Evolutionary conservation across 2,113 vertebrate genomes (phyloP).

Genomic region (Pimephales promelas): DNA sequence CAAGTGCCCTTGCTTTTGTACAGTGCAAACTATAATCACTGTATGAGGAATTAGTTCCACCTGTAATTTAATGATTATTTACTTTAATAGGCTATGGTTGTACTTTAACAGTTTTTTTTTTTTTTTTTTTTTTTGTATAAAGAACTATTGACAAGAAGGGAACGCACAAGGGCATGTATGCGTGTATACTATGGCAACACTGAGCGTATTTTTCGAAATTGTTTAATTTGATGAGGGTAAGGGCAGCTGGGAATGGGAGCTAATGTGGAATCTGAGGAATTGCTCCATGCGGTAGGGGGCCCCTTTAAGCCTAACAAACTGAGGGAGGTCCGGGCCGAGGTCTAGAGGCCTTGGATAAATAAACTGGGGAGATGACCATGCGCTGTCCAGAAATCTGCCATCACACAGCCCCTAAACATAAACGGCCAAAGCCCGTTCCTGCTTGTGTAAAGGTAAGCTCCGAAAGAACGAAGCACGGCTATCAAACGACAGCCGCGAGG

Average conservation of each 20-base stretch:
- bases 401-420: conserved; percentile 74
- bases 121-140: neutral
- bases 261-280: conserved; percentile 83
- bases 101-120: neutral
- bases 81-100: neutral
- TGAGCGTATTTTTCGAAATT: conserved; percentile 45
- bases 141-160: neutral
- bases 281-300: conserved; percentile 79
- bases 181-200: conserved; percentile 22
- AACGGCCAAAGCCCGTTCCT: conserved; percentile 55
- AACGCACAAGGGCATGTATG: conserved; percentile 6
- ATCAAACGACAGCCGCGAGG: conserved; percentile 49
- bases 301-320: conserved; percentile 85
- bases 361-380: conserved; percentile 82
- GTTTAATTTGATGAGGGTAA: conserved; percentile 64
- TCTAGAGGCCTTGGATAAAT: conserved; percentile 84
- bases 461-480: conserved; percentile 30
- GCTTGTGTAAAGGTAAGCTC: conserved; percentile 34
- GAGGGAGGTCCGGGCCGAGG: conserved; percentile 82
- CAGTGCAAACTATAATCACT: neutral
- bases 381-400: conserved; percentile 81
- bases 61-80: conserved; percentile 9
- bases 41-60: neutral
- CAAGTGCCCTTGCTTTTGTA: neutral
- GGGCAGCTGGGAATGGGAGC: conserved; percentile 81